Evolutionary conservation across 2,797 vertebrate genomes (phyloP).

Genomic region (Lycodopsis pacificus): DNA sequence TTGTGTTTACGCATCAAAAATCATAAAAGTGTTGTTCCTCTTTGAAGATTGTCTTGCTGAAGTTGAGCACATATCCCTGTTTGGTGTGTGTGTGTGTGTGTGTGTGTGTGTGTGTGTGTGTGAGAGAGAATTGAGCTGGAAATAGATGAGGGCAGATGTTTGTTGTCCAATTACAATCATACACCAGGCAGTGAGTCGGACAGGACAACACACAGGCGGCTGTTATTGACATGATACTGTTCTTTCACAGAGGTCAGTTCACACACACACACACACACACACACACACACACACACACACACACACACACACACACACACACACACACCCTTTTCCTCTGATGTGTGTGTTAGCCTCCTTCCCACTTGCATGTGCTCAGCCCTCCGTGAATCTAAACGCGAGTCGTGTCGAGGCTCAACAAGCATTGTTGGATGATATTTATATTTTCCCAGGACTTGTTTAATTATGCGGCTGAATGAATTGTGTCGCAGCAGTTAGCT

Average conservation of each 20-base stretch:
- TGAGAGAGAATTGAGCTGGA: not conserved
- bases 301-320: too few relatives aligned
- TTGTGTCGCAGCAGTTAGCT: not conserved
- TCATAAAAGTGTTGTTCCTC: too few relatives aligned
- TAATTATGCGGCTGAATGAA: not conserved
- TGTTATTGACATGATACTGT: slow-evolving; percentile 44
- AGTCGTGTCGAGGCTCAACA: not conserved
- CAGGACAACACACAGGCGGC: slow-evolving; percentile 18
- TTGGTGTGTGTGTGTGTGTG: not conserved
- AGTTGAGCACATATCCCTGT: slow-evolving; percentile 6
- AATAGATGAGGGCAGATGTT: slow-evolving; percentile 28
- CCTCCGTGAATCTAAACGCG: not conserved
- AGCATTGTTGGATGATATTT: not conserved
- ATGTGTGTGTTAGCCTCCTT: slow-evolving; percentile 3
- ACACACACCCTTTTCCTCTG: not conserved
- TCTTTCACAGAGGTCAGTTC: slow-evolving; percentile 23
- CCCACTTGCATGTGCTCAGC: slow-evolving; percentile 2
- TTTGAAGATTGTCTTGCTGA: not conserved
- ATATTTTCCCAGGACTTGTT: not conserved
- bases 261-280: slow-evolving; percentile 1
- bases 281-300: too few relatives aligned
- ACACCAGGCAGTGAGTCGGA: slow-evolving; percentile 18
- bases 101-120: not conserved
- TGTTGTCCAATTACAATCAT: slow-evolving; percentile 37
- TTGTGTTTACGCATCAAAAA: not conserved